These are phyloP conservation scores for Drosophila quasianomalipes DNA, from an alignment of 2,888 invertebrate genomes.

Conservation along the genomic window DNA sequence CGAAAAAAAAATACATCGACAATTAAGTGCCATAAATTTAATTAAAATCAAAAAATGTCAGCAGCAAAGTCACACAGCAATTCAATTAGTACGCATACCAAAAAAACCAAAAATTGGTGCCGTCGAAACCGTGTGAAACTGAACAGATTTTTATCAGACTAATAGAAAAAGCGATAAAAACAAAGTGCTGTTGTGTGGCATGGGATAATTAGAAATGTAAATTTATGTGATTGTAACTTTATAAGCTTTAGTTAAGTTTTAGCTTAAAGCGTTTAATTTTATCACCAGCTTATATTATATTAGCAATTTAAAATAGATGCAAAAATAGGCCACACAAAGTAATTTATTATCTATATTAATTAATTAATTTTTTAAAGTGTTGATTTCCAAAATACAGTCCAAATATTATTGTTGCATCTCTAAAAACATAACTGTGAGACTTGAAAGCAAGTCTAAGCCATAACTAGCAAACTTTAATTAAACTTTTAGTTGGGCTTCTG, in stretches of 20 bases:
- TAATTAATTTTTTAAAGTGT: neutral
- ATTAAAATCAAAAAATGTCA: conserved; percentile 76
- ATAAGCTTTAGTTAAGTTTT: neutral
- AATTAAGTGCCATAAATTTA: conserved; percentile 62
- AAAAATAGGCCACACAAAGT: neutral
- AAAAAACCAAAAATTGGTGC: conserved; percentile 33
- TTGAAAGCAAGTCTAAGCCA: conserved; percentile 22
- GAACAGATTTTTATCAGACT: conserved; percentile 17
- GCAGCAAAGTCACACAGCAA: conserved; percentile 56
- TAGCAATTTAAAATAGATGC: neutral
- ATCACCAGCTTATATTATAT: neutral
- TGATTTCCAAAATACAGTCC: too few relatives aligned
- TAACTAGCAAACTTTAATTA: conserved; percentile 46
- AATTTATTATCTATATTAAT: neutral
- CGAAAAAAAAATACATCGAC: conserved; percentile 11
- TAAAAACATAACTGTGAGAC: conserved; percentile 4
- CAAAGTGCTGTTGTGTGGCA: neutral
- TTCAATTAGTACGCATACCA: conserved; percentile 66
- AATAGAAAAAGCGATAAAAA: neutral
- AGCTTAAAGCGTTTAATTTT: neutral
- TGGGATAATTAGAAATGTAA: conserved; percentile 16
- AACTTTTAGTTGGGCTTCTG: conserved; percentile 36
- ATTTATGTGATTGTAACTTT: conserved; percentile 2
- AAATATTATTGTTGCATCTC: neutral
- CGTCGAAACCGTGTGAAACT: conserved; percentile 41